Evolutionary conservation across 2,888 invertebrate genomes (phyloP).

Genomic region (Yponomeuta cagnagella): DNA sequence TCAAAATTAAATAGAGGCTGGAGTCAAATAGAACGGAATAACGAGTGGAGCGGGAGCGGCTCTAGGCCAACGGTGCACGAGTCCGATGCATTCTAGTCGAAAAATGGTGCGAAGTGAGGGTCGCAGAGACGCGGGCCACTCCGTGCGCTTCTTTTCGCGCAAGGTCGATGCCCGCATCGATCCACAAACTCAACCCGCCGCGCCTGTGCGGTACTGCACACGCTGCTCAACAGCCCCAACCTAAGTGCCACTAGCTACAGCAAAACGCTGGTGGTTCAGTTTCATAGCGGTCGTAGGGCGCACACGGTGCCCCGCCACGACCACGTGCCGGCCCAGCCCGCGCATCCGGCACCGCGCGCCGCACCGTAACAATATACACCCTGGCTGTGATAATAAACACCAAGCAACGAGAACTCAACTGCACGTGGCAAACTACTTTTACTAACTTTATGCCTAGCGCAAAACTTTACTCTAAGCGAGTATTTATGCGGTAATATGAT

Average conservation of each 20-base stretch:
- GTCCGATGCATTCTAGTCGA: not conserved
- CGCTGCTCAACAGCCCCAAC: constrained; percentile 43
- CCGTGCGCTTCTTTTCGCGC: constrained; percentile 36
- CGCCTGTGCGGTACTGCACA: constrained; percentile 38
- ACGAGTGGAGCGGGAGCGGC: not conserved
- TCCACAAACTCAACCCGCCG: constrained; percentile 39
- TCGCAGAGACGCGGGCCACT: constrained; percentile 16
- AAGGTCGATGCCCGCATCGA: constrained; percentile 60
- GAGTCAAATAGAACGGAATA: not conserved
- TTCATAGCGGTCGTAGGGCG: constrained; percentile 54
- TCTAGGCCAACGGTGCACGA: not conserved
- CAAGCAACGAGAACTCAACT: constrained; percentile 25
- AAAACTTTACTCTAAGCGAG: not conserved
- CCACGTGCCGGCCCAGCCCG: constrained; percentile 25
- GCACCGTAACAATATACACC: constrained; percentile 20
- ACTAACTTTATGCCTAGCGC: not conserved
- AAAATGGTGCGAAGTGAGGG: constrained; percentile 4
- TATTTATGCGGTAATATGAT: not conserved
- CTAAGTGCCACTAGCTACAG: constrained; percentile 35
- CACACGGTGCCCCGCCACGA: constrained; percentile 49
- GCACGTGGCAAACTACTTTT: not conserved
- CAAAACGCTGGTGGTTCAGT: constrained; percentile 44
- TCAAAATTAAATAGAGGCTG: not conserved
- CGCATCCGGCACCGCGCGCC: constrained; percentile 11
- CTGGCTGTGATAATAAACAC: constrained; percentile 49